These are phyloP conservation scores for Caiman crocodilus DNA, from an alignment of 2,797 vertebrate genomes.

Conservation along the genomic window DNA sequence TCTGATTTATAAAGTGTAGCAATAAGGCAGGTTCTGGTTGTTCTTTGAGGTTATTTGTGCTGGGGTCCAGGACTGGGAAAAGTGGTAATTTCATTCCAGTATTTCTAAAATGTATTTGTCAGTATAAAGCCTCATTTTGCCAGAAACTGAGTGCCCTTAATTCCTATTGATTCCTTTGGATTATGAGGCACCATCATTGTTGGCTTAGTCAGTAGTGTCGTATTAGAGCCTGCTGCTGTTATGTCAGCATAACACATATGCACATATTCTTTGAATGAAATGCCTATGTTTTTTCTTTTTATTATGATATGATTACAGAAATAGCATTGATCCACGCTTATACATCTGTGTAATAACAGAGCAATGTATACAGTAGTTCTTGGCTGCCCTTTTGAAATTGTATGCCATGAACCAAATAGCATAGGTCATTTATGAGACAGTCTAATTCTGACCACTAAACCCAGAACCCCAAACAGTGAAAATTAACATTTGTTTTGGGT, in stretches of 20 bases:
- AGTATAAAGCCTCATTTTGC: neutral
- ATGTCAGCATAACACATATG: accelerated
- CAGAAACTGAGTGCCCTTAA: neutral
- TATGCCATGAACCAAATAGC: neutral
- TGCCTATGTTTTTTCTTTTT: neutral
- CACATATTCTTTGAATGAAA: neutral
- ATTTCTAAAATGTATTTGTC: neutral
- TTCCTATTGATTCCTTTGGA: neutral
- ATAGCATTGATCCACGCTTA: neutral
- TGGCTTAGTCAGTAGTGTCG: accelerated
- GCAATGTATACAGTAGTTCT: accelerated
- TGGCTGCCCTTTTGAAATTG: neutral
- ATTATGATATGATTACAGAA: neutral
- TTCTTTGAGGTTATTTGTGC: neutral
- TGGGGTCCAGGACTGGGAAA: neutral
- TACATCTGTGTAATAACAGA: neutral
- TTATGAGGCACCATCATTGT: neutral
- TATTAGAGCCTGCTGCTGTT: neutral
- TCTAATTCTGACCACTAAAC: neutral
- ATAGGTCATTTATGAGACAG: accelerated
- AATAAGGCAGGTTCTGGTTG: neutral
- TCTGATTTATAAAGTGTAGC: neutral
- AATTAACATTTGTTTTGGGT: neutral
- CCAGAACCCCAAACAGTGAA: neutral
- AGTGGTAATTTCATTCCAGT: accelerated